Evolutionary conservation across 2,888 invertebrate species (phyloP), one percentile per base, ranked within the genome.

Genomic region (Eupithecia insigniata): DNA sequence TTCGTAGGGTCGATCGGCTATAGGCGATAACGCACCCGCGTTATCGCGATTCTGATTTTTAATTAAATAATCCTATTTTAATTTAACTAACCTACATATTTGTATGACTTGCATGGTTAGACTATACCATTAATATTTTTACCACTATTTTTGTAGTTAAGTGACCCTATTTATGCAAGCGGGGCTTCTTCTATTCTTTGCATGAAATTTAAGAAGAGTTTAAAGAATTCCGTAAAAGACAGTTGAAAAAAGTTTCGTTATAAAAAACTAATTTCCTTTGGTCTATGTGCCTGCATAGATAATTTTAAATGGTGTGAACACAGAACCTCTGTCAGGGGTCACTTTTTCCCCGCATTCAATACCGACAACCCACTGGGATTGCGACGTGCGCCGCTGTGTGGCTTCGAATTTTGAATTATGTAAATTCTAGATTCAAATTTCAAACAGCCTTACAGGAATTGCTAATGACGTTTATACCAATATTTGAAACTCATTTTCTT

Each of bases 291-390:
- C 26, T 67, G 58, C 65, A 66, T 71, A 12, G 36, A 58, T 67
- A n/a, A 34, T 36, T 66, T 69, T 43, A 67, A 70, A 70, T 72
- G 75, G 75, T 77, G 75, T 75, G 73, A 77, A 77, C 75, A 77
- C 66, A 65, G 64, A 28, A 30, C 26, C 46, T 30, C 66, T 46
- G 69, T 67, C 67, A 67, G 46, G 62, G 70, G 73, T 72, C 72
- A 64, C 28, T 69, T 72, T 73, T 75, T 73, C 64, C 55, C 39
- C 26, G 69, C 60, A 43, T 72, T 75, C 71, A 55, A 18, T 61
- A 61, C 36, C 34, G 74, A 55, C 64, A 22, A 61, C 77, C 72
- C 69, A 68, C 77, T 71, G 74, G 58, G 74, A 64, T 67, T 34
- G 70, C 61, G 61, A 69, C 72, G 67, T 66, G 32, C 58, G 22